Conservation (phyloP, 1,140 invertebrate species). For the Steinernema khuongi region DNA sequence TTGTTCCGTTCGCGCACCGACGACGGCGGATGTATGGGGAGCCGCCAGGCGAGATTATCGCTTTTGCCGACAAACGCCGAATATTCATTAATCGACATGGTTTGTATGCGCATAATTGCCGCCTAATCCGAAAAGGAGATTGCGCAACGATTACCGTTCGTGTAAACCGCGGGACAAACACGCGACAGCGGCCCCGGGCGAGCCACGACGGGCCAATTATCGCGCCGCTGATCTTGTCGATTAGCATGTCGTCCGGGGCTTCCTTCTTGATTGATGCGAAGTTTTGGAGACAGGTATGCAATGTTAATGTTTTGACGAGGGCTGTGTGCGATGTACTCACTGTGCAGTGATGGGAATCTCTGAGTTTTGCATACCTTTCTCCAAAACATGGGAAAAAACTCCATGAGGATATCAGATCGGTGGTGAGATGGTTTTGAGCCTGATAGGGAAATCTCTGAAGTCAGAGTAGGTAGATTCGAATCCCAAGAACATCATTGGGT, state of each 20-base stretch:
- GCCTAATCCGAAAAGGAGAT: neutral
- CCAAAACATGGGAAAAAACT: no score
- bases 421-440: no score
- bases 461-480: no score
- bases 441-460: no score
- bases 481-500: no score
- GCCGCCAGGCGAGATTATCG: constrained; percentile 3
- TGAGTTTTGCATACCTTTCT: neutral
- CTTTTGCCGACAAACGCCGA: constrained; percentile 6
- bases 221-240: neutral
- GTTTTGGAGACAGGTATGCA: neutral
- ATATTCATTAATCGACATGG: neutral
- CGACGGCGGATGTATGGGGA: neutral
- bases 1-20: neutral
- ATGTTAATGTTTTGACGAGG: neutral
- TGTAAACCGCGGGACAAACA: constrained; percentile 8
- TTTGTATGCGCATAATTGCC: constrained; percentile 12
- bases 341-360: neutral
- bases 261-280: neutral
- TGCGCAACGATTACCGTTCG: neutral
- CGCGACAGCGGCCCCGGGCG: neutral
- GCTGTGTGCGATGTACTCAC: neutral
- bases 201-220: neutral
- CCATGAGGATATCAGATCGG: no score
- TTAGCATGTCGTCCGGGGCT: neutral